Evolutionary conservation across 2,797 vertebrate genomes (phyloP).

Genomic region (Labroides dimidiatus): DNA sequence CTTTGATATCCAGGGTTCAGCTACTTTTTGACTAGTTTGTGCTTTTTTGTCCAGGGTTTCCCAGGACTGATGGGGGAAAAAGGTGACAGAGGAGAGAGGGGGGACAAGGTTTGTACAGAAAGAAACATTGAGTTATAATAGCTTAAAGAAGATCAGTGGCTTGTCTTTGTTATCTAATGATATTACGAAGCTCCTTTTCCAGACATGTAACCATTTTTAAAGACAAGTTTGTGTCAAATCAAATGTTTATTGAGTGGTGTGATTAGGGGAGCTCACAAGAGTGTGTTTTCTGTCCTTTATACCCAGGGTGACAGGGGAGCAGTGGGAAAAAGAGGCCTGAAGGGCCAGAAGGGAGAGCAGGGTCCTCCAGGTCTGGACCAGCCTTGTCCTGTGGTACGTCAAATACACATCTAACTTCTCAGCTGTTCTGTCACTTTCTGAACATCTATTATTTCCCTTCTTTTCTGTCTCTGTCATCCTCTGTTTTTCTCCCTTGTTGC

Average conservation of each 20-base stretch:
- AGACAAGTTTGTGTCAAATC: no score
- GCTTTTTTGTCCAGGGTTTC: slow-evolving; percentile 86
- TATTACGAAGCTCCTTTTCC: background rate
- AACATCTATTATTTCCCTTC: background rate
- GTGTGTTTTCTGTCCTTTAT: background rate
- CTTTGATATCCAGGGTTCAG: background rate
- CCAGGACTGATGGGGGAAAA: slow-evolving; percentile 92
- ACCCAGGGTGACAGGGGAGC: slow-evolving; percentile 91
- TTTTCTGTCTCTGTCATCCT: slow-evolving; percentile 31
- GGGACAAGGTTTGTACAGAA: slow-evolving; percentile 88
- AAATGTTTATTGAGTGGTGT: no score
- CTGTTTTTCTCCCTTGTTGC: slow-evolving; percentile 25
- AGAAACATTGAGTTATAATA: background rate
- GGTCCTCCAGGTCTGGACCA: slow-evolving; percentile 95
- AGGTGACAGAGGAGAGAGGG: slow-evolving; percentile 90
- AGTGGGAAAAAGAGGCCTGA: slow-evolving; percentile 92
- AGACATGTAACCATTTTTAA: background rate
- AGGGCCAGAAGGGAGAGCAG: slow-evolving; percentile 95
- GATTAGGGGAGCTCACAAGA: no score
- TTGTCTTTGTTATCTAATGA: background rate
- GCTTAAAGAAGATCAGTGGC: background rate
- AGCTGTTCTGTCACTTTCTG: slow-evolving; percentile 3
- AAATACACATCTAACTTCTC: background rate
- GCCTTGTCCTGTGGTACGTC: slow-evolving; percentile 96
- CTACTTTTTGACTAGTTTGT: slow-evolving; percentile 22